Conservation (phyloP, 1,140 invertebrate genomes). For the Heliothis virescens region DNA sequence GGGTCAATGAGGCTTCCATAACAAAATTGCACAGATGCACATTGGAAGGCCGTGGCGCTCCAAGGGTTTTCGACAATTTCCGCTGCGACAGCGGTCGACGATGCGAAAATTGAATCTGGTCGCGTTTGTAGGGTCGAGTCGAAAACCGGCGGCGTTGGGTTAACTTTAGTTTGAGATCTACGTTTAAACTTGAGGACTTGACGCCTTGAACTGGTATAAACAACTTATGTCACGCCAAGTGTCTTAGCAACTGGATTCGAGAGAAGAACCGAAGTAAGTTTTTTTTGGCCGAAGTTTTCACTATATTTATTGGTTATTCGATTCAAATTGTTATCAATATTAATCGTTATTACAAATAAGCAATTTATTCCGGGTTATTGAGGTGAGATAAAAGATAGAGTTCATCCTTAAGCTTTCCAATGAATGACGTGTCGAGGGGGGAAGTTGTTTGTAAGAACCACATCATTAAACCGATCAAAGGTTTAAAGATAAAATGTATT, state of each 20-base stretch:
- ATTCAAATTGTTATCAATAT: too few species aligned
- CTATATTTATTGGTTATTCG: too few species aligned
- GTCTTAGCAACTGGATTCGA: neutral
- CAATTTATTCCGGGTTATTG: too few species aligned
- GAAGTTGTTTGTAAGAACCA: too few species aligned
- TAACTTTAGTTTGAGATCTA: conserved; percentile 2
- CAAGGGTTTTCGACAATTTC: conserved; percentile 64
- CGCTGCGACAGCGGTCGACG: conserved; percentile 50
- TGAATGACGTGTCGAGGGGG: too few species aligned
- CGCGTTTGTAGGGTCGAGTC: conserved; percentile 21
- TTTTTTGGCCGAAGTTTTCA: too few species aligned
- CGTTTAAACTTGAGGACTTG: neutral
- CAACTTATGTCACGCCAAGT: neutral
- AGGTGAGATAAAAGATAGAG: too few species aligned
- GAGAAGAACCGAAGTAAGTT: neutral
- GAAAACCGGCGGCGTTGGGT: neutral
- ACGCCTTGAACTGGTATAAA: neutral
- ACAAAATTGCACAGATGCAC: conserved; percentile 51
- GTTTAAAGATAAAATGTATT: too few species aligned
- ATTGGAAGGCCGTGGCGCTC: conserved; percentile 37
- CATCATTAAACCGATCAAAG: too few species aligned
- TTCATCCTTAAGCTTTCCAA: too few species aligned
- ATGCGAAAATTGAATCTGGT: conserved; percentile 60
- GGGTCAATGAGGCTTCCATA: conserved; percentile 47
- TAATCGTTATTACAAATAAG: too few species aligned